Evolutionary conservation across 2,797 vertebrate species (phyloP).

Genomic region (Zalophus californianus): DNA sequence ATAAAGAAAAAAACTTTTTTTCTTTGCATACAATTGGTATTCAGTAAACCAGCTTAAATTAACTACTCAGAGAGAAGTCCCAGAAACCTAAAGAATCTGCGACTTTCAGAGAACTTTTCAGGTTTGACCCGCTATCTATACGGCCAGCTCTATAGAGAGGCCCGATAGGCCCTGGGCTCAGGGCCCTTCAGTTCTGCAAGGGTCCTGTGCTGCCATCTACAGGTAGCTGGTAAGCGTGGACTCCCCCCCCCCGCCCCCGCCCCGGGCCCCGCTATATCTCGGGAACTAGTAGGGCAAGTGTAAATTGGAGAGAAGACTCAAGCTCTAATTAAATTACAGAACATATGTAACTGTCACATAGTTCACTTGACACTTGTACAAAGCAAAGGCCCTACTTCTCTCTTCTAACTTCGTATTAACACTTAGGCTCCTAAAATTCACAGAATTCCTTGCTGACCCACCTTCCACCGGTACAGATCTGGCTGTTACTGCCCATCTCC

Average conservation of each 20-base stretch:
- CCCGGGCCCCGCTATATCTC: background rate
- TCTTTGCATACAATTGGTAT: background rate
- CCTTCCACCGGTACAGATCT: background rate
- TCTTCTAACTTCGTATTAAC: background rate
- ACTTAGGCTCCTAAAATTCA: background rate
- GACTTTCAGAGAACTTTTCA: background rate
- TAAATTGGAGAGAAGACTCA: background rate
- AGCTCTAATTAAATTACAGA: background rate
- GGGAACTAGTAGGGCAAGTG: background rate
- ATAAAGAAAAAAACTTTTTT: background rate
- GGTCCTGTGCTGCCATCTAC: conserved; percentile 77
- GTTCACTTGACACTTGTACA: background rate
- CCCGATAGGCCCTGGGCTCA: background rate
- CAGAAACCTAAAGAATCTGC: conserved; percentile 33
- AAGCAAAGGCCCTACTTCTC: background rate
- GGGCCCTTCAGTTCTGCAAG: background rate
- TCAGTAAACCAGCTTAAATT: conserved; percentile 31
- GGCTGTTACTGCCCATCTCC: background rate
- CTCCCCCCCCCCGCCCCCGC: background rate
- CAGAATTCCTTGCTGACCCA: background rate
- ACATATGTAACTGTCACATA: background rate
- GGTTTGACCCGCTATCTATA: background rate
- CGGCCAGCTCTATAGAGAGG: rapidly evolving
- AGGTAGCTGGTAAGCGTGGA: background rate
- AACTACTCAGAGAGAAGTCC: conserved; percentile 1